phyloP scores from a whole-genome alignment of 1,140 invertebrate species.

The Proales similis region DNA sequence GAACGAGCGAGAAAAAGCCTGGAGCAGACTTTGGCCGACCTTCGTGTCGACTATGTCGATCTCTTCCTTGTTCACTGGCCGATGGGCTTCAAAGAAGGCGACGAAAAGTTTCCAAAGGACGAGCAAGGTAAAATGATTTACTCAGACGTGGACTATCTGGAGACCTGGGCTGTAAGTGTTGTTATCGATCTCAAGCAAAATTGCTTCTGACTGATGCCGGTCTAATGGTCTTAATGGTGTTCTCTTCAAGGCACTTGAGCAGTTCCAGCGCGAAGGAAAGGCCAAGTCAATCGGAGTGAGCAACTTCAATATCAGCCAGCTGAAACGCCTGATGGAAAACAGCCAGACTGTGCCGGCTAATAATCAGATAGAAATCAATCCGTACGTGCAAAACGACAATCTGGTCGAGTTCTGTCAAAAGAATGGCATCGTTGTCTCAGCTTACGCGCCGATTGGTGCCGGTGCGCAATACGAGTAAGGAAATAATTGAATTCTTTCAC shows the following conservation, averaged over 20 bases:
- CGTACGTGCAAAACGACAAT: conserved; percentile 50
- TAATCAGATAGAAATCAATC: conserved; percentile 55
- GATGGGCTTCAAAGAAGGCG: conserved; percentile 41
- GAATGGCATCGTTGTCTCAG: conserved; percentile 42
- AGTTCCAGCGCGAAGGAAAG: conserved; percentile 36
- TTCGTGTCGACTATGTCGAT: conserved; percentile 49
- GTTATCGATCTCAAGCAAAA: not conserved
- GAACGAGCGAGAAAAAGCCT: conserved; percentile 41
- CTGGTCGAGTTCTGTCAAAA: conserved; percentile 48
- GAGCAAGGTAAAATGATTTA: conserved; percentile 45
- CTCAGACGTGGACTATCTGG: conserved; percentile 22
- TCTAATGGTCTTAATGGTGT: not conserved
- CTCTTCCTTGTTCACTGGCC: conserved; percentile 52
- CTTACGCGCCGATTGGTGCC: conserved; percentile 29
- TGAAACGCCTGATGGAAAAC: conserved; percentile 46
- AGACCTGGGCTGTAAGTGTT: not conserved
- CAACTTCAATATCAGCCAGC: conserved; percentile 49
- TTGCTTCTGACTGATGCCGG: no score
- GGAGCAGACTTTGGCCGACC: conserved; percentile 44
- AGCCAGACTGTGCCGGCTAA: conserved; percentile 49
- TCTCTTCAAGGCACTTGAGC: conserved; percentile 17
- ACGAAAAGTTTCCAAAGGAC: conserved; percentile 51
- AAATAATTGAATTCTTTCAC: no score
- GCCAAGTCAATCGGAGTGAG: conserved; percentile 50
- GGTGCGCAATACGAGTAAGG: conserved; percentile 21